phyloP scores from a whole-genome alignment of 2,888 invertebrate genomes.

The Tricholauxania praeusta region DNA sequence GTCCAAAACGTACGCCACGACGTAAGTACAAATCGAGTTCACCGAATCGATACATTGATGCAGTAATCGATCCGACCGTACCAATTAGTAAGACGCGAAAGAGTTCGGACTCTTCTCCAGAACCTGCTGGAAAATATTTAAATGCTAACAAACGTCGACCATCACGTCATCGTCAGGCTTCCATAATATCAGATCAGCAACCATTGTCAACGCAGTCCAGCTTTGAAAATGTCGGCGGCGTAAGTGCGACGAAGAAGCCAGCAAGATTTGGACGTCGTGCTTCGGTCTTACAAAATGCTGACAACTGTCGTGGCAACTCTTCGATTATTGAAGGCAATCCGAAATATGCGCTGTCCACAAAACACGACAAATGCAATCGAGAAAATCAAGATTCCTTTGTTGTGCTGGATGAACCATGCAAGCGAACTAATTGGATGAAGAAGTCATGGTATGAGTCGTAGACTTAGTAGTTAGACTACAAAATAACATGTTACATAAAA shows the following conservation, averaged over 20 bases:
- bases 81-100: conserved; percentile 46
- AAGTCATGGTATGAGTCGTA: conserved; percentile 66
- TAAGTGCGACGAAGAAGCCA: conserved; percentile 51
- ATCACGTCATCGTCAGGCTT: conserved; percentile 52
- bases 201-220: conserved; percentile 47
- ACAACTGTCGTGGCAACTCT: conserved; percentile 59
- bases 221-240: conserved; percentile 57
- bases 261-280: conserved; percentile 64
- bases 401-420: conserved; percentile 64
- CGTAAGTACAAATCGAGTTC: conserved; percentile 49
- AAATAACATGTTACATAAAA: no score
- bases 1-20: conserved; percentile 44
- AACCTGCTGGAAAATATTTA: conserved; percentile 38
- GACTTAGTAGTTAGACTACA: neutral
- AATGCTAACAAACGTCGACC: conserved; percentile 48
- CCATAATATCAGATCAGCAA: conserved; percentile 48
- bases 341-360: conserved; percentile 57
- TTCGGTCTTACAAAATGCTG: conserved; percentile 58
- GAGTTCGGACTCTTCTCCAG: conserved; percentile 51
- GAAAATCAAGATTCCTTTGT: conserved; percentile 61
- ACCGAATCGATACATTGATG: conserved; percentile 44
- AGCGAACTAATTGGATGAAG: conserved; percentile 66
- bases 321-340: conserved; percentile 63
- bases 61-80: conserved; percentile 40
- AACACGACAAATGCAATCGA: conserved; percentile 50